Percentiles rank a stretch among this genome's conserved stretches.
Conservation (phyloP, 2,888 invertebrate species). For the Drosophila rellima region DNA sequence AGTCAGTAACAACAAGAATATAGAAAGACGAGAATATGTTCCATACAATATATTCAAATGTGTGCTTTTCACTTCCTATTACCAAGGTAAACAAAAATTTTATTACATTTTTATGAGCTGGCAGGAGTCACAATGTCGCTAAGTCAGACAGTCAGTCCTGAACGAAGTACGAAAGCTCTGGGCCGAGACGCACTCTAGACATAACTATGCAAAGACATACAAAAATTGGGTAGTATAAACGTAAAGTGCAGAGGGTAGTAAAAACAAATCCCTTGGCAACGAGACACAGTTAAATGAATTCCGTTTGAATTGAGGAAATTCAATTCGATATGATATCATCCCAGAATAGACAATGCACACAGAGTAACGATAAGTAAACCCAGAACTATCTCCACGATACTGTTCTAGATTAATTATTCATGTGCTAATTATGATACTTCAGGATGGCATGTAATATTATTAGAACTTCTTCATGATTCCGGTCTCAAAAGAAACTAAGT, state of each 20-base stretch:
- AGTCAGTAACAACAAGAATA: conserved; percentile 55
- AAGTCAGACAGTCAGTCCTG: conserved; percentile 47
- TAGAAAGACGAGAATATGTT: conserved; percentile 49
- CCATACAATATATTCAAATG: conserved; percentile 66
- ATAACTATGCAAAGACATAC: conserved; percentile 73
- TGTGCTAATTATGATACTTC: background rate
- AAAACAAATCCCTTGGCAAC: conserved; percentile 28
- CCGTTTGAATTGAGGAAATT: conserved; percentile 68
- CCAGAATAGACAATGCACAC: conserved; percentile 27
- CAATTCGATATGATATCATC: conserved; percentile 72
- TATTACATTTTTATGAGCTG: conserved; percentile 82
- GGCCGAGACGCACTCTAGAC: conserved; percentile 16
- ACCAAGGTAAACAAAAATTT: conserved; percentile 81
- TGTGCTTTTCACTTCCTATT: conserved; percentile 79
- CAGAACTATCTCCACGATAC: background rate
- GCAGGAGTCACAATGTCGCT: conserved; percentile 82
- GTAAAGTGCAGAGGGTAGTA: conserved; percentile 58
- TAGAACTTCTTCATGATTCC: background rate
- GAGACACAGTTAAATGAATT: conserved; percentile 59
- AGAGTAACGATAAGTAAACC: conserved; percentile 12
- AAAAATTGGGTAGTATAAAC: conserved; percentile 70
- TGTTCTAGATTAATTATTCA: conserved; percentile 50
- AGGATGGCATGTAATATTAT: background rate
- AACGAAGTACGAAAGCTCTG: conserved; percentile 16
- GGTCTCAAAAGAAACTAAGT: background rate